phyloP scores from a whole-genome alignment of 1,140 invertebrate genomes.

The Chionoecetes opilio region DNA sequence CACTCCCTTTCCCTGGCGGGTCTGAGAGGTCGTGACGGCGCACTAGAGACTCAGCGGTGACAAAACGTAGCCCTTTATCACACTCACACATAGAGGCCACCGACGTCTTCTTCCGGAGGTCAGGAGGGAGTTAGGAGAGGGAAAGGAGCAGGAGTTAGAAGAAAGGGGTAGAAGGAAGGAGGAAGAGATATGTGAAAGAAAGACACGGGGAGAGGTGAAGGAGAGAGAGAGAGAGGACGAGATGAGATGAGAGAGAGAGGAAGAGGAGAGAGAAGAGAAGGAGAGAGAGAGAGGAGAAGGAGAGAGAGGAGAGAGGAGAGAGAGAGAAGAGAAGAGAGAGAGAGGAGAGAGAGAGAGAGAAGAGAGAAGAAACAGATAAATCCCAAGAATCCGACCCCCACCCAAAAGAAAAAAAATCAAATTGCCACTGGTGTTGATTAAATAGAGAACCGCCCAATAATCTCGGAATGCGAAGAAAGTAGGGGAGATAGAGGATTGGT shows the following conservation, averaged over 20 bases:
- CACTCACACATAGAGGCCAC: constrained; percentile 47
- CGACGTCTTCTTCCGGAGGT: constrained; percentile 19
- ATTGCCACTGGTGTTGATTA: neutral
- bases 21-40: constrained; percentile 34
- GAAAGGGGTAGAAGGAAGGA: neutral
- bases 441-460: neutral
- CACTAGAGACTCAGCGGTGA: constrained; percentile 61
- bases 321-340: neutral
- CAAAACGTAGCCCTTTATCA: constrained; percentile 72
- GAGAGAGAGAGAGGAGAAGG: neutral
- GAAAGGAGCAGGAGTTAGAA: neutral
- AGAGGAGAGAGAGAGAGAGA: neutral
- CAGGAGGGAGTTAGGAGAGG: neutral
- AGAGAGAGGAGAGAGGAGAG: neutral
- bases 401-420: neutral
- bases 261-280: neutral
- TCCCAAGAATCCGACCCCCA: neutral
- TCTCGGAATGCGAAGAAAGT: neutral
- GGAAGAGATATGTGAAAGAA: neutral
- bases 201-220: neutral
- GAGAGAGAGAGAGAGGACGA: too few relatives aligned
- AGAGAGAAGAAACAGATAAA: neutral
- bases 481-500: neutral
- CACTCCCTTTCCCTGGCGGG: constrained; percentile 13
- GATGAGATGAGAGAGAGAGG: neutral